Evolutionary conservation across 2,797 vertebrate genomes (phyloP), one percentile per base, ranked within the genome.

Genomic region (Hydrophis major): DNA sequence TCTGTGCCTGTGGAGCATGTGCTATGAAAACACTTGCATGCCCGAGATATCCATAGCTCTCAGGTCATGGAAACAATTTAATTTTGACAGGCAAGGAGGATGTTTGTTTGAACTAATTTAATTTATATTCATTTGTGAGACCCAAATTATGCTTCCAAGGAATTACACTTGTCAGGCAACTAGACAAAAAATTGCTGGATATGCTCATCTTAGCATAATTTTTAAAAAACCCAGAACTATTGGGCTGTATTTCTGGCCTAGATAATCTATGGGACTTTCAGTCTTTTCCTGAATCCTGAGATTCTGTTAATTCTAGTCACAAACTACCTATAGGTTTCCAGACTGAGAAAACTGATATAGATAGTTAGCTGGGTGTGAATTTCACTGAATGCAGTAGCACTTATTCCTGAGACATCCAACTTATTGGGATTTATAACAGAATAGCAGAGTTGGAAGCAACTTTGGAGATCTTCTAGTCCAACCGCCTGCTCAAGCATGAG

Each of bases 81-180:
- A 96, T 97, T 97, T 97, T 97, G 93, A 94, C 94, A 96, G 96
- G 94, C 94, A 2, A 94, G 95, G 93, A 95, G 93, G 92, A 91
- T 93, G 87, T 93, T 94, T 94, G 94, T 93, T 96, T 94, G 88
- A 92, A 94, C 95, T 95, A 89, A 95, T 96, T 96, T 96, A 96
- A 97, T 91, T 91, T 95, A 93, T 96, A 95, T 94, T 95, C 93
- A 95, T 95, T 95, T 96, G 94, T 94, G 91, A 20, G 13, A 91
- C 94, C 66, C 91, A 93, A 96, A 95, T 96, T 96, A 94, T 69
- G 92, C 93, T 96, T 91, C 95, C 91, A 92, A 95, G 91, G 96
- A 96, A 94, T 92, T 92, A 93, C 92, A 96, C 27, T 93, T 87
- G 90, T 83, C 92, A 89, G 94, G 57, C 95, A 95, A 95, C 32